These are phyloP conservation scores for Serinus canaria DNA, from an alignment of 2,113 vertebrate genomes.

Conservation along the genomic window DNA sequence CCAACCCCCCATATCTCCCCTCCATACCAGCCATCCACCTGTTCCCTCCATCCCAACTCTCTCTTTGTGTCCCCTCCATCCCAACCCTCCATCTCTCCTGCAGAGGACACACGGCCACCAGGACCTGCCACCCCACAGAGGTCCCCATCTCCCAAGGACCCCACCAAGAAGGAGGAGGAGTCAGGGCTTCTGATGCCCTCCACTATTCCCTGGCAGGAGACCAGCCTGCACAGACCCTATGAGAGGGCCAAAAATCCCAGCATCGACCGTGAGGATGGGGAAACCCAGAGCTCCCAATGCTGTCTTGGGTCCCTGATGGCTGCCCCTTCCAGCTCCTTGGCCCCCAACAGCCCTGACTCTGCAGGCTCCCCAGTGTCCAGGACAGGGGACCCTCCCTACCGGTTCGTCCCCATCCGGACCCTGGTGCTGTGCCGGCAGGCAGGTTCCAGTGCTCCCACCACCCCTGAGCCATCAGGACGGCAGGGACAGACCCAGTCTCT, in stretches of 20 bases:
- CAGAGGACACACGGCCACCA: neutral
- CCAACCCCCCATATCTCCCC: neutral
- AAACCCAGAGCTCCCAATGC: neutral
- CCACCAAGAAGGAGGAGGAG: neutral
- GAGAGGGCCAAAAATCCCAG: neutral
- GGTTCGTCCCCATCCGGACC: neutral
- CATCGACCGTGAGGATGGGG: fast-evolving
- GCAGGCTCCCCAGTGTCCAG: fast-evolving
- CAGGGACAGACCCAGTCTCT: neutral
- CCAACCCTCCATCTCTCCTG: neutral
- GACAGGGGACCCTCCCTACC: neutral
- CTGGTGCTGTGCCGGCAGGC: neutral
- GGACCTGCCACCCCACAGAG: neutral
- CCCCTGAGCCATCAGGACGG: neutral
- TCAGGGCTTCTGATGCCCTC: fast-evolving
- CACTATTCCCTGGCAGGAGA: neutral
- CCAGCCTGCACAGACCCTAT: neutral
- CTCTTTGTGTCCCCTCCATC: neutral
- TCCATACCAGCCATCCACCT: neutral
- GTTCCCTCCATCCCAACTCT: neutral
- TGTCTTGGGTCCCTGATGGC: neutral
- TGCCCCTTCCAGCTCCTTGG: neutral
- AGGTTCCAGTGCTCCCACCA: neutral
- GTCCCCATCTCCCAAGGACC: neutral
- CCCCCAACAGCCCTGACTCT: fast-evolving